These are phyloP conservation scores for Petrocephalus schoutedeni DNA, from an alignment of 2,797 vertebrate genomes.

Conservation along the genomic window DNA sequence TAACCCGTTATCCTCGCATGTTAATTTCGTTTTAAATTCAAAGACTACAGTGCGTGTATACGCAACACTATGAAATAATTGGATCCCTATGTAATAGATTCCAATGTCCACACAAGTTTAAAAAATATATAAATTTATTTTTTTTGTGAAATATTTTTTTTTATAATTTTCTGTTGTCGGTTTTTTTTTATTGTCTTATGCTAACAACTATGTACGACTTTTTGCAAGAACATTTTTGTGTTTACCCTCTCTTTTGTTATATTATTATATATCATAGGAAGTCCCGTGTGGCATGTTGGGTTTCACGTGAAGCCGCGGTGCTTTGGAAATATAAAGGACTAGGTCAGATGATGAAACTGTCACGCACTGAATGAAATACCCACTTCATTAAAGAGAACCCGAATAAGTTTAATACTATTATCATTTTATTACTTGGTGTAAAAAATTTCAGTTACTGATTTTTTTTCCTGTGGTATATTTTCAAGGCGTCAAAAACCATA, in stretches of 20 bases:
- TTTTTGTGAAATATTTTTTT: neutral
- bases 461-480: neutral
- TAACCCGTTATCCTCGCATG: neutral
- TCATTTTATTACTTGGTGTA: neutral
- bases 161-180: neutral
- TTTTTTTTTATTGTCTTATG: neutral
- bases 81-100: neutral
- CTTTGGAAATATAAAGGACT: neutral
- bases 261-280: no score
- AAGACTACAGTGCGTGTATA: neutral
- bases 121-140: neutral
- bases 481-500: neutral
- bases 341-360: neutral
- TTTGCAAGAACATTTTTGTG: neutral
- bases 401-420: neutral
- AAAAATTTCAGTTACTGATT: neutral
- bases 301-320: neutral
- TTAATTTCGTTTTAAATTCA: neutral
- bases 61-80: neutral
- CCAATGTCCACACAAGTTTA: neutral
- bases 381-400: neutral
- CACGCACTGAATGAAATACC: neutral
- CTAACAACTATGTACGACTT: neutral
- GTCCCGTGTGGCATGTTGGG: neutral
- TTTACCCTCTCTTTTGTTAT: neutral